Base-by-base conservation (phyloP, 2,797 vertebrate genomes). In the Sebastes variabilis region DNA sequence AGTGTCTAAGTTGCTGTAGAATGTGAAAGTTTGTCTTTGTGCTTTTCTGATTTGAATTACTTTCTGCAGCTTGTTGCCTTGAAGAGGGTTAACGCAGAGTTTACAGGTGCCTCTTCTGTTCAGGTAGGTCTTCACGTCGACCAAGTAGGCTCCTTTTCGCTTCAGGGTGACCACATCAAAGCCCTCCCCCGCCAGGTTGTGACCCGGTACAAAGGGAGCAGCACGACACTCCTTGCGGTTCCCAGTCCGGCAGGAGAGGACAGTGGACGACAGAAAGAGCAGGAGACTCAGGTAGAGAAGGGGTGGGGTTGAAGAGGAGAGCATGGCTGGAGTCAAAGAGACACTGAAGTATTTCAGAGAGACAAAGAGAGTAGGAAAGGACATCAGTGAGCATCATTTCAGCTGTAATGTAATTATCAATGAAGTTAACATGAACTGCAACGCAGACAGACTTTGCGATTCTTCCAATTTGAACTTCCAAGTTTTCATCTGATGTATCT, bases 141-240 rank as follows among this genome's bases (percentile, higher is more conserved):
- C n/a, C 82, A 86, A 0, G 20, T 79, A 75, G 52, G 85, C 72
- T 20, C 27, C 36, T 76, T 65, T 88, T 11, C 74, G 74, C 0
- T 11, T 61, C 82, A 83, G 1, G 8, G 75, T 83, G 82, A 91
- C 88, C 1, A 89, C 55, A 1, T 91, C 5, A 1, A 79, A 90
- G 25, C 91, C 88, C 66, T 77, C 59, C 8, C 91, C 91, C 20
- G 85, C 72, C 88, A 93, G 66, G 75, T 88, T 75, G 82, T 91
- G 0, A 1, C 91, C 87, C 7, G 90, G 91, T 2, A 82, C 85
- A 16, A 89, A 93, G 16, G 68, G 72, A 46, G 77, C 77, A 0
- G 71, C 46, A 4, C 54, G 5, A 42, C 91, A 93, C 24, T 78
- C 18, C 0, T 4, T 74, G 20, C 0, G 0, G 46, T 0, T 74